Conservation (phyloP, 2,113 vertebrate genomes). For the Lontra canadensis region DNA sequence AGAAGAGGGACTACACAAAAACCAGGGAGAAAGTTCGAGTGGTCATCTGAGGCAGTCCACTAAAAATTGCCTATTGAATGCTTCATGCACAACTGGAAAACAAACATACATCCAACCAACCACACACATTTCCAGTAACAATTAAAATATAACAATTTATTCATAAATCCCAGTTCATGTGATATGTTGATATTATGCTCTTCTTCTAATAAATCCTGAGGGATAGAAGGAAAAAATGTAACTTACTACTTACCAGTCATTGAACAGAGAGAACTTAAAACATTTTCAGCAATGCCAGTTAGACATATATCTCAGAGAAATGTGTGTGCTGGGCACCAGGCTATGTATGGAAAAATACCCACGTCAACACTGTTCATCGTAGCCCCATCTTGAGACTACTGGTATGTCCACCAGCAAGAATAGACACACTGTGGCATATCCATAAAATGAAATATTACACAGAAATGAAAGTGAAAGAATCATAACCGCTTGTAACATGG, state of each 20-base stretch:
- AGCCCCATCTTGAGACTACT: background rate
- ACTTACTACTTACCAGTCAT: background rate
- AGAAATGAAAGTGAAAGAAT: background rate
- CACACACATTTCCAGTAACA: background rate
- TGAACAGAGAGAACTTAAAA: background rate
- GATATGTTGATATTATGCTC: background rate
- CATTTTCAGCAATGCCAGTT: background rate
- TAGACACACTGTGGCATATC: background rate
- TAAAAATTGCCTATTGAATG: background rate
- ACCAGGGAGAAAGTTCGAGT: background rate
- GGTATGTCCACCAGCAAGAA: background rate
- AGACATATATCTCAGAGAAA: background rate
- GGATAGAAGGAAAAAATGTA: background rate
- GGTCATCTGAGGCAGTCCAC: background rate
- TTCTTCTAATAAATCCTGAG: background rate
- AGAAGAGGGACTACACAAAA: background rate
- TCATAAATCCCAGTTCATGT: background rate
- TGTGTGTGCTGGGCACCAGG: too few species aligned
- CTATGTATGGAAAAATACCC: background rate
- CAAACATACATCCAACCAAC: background rate
- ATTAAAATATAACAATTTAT: conserved; percentile 25
- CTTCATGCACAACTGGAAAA: background rate
- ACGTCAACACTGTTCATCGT: background rate
- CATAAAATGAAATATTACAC: background rate
- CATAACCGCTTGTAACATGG: background rate